These are phyloP conservation scores for Sclerurus mexicanus DNA, from an alignment of 2,113 vertebrate species.

Conservation along the genomic window DNA sequence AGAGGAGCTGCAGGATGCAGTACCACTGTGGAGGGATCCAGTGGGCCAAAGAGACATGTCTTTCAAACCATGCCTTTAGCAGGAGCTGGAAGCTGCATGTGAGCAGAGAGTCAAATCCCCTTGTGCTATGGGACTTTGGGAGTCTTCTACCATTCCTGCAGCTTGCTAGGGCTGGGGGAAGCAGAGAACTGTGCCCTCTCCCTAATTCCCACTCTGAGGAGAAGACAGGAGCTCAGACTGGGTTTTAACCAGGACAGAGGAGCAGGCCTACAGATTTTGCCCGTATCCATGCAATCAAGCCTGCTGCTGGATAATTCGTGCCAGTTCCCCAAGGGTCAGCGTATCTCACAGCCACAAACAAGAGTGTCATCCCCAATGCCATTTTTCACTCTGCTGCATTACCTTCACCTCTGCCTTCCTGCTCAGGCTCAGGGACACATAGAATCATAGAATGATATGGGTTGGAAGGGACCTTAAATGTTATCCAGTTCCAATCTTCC, in stretches of 20 bases:
- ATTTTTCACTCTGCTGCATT: neutral
- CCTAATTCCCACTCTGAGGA: neutral
- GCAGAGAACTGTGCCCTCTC: neutral
- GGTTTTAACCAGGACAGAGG: neutral
- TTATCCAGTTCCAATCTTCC: no score
- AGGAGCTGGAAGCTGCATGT: neutral
- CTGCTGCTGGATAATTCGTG: neutral
- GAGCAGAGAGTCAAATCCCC: neutral
- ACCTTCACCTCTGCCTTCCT: neutral
- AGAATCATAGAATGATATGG: neutral
- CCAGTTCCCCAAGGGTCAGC: accelerated
- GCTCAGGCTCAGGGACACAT: neutral
- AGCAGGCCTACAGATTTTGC: neutral
- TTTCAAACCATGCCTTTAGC: neutral
- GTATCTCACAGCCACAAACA: neutral
- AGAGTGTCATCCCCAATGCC: accelerated
- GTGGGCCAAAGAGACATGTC: neutral
- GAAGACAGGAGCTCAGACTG: neutral
- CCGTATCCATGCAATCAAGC: neutral
- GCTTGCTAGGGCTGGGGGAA: neutral
- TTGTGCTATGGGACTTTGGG: accelerated
- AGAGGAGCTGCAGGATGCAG: neutral
- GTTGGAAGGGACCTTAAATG: neutral
- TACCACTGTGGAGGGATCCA: neutral
- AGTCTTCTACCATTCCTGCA: neutral